Conservation (phyloP, 2,797 vertebrate genomes). For the Strix occidentalis region DNA sequence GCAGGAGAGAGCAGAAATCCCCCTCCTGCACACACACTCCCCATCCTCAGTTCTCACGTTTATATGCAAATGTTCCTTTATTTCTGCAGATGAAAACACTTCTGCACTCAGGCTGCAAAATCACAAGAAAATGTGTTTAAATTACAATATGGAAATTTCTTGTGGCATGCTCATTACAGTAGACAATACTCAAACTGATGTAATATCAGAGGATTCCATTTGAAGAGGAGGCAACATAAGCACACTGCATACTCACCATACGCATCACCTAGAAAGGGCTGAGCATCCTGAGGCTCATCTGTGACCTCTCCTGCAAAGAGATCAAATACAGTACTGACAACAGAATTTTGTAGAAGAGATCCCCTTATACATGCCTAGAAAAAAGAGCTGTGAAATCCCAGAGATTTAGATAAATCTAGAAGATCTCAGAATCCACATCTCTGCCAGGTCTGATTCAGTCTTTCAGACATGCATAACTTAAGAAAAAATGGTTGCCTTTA, state of each 20-base stretch:
- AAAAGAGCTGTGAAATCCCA: neutral
- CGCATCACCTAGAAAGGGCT: neutral
- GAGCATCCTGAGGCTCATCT: neutral
- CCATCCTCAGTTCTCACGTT: slow-evolving; percentile 2
- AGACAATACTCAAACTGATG: neutral
- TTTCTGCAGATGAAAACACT: slow-evolving; percentile 33
- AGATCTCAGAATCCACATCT: neutral
- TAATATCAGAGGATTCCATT: neutral
- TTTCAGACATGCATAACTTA: neutral
- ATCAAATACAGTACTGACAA: neutral
- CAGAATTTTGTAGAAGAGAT: neutral
- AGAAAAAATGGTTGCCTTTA: slow-evolving; percentile 2
- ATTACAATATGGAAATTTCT: neutral
- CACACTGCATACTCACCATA: neutral
- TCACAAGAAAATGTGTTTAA: neutral
- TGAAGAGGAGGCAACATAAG: neutral
- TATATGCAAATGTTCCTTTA: slow-evolving; percentile 19
- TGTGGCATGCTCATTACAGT: neutral
- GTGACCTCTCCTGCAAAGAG: neutral
- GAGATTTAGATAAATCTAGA: neutral
- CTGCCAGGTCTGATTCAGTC: neutral
- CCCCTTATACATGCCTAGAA: neutral
- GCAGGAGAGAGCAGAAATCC: slow-evolving; percentile 19
- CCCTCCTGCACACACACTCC: neutral
- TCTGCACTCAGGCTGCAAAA: slow-evolving; percentile 12